Evolutionary conservation across 1,140 invertebrate species (phyloP), one percentile per base, ranked within the genome.

Genomic region (Trichonephila inaurata): DNA sequence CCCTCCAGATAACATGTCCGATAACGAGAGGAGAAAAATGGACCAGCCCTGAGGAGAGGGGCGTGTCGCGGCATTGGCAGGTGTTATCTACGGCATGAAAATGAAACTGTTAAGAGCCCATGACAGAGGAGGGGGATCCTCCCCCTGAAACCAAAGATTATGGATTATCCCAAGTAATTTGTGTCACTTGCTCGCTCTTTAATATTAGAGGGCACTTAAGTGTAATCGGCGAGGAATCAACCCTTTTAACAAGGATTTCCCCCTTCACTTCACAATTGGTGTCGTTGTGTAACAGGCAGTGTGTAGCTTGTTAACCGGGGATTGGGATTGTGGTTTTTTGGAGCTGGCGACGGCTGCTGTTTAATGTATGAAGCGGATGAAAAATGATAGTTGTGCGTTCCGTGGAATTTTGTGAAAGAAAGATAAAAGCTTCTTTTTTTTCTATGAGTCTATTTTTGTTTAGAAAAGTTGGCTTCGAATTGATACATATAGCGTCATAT

Each of bases 21-120:
- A 77, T 77, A 77, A 77, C 72, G 28, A 40, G 72, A 28, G 10
- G 72, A 77, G 72, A 77, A 77, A 77, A 77, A 77, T 77, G 72
- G 72, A 33, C 33, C 72, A 40, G 72, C 72, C 72, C 72, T 40
- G 28, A 77, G 72, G 72, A 77, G 72, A 77, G 72, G 72, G 72
- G 72, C 72, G 72, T 77, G 72, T 18, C 72, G 16, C 72, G 16
- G 72, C 66, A 24, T 69, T 69, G 66, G 66, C 72, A 77, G 72
- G 72, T 77, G 72, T 77, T 77, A 77, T 77, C 72, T 33, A 18
- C 72, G 24, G 72, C 66, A 69, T 21, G n/a, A 18, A 77, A 77
- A 77, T 77, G 72, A 77, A 77, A 40, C 72, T 40, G 72, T 77
- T 33, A 77, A 33, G 72, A 33, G 24, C 33, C 16, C 72, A 40